These are phyloP conservation scores for Thecophora atra DNA, from an alignment of 2,888 invertebrate species.

Conservation along the genomic window DNA sequence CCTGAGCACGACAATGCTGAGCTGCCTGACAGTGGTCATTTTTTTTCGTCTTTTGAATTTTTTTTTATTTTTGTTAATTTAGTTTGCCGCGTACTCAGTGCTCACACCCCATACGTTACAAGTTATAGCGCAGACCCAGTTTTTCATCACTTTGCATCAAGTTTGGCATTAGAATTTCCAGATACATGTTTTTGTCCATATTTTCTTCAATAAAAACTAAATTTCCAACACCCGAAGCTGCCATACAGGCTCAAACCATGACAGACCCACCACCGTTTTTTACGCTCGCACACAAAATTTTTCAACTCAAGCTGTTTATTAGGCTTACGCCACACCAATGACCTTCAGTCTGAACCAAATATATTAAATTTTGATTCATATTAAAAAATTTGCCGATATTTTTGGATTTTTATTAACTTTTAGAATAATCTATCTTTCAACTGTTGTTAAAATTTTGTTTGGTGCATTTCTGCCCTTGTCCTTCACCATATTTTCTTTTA, in stretches of 20 bases:
- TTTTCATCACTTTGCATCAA: slow-evolving; percentile 3
- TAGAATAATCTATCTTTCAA: too few relatives aligned
- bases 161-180: background rate
- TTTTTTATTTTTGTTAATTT: too few relatives aligned
- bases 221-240: slow-evolving; percentile 37
- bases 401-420: too few relatives aligned
- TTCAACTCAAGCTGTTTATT: slow-evolving; percentile 30
- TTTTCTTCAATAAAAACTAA: slow-evolving; percentile 35
- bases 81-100: too few relatives aligned
- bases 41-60: too few relatives aligned
- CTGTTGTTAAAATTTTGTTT: too few relatives aligned
- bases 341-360: slow-evolving; percentile 35
- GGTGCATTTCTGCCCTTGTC: too few relatives aligned
- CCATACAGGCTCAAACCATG: slow-evolving; percentile 38
- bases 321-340: slow-evolving; percentile 33
- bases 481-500: too few relatives aligned
- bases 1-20: too few relatives aligned
- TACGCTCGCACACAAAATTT: slow-evolving; percentile 27
- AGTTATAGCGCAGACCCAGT: background rate
- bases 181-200: slow-evolving; percentile 28
- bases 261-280: slow-evolving; percentile 38
- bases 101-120: too few relatives aligned
- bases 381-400: slow-evolving; percentile 20
- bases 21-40: too few relatives aligned
- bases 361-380: slow-evolving; percentile 39